A percentile compares a stretch with the other conserved stretches of the same genome.
Conservation (phyloP, 1,140 invertebrate genomes). For the Elysia chlorotica region DNA sequence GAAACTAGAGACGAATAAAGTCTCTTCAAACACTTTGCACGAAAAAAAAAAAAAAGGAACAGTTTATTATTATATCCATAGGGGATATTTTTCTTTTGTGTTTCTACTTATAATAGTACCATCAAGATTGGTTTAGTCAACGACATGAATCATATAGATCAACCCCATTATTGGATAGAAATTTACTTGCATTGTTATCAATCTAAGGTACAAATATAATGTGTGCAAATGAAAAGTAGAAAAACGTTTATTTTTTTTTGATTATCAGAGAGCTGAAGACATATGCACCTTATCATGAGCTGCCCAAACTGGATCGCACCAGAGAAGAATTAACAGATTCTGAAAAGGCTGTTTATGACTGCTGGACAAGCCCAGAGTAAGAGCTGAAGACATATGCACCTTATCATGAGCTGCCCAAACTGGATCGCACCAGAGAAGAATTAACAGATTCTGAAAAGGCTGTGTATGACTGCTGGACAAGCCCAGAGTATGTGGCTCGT, state of each 20-base stretch:
- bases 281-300: slow-evolving; percentile 68
- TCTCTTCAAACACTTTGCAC: no score
- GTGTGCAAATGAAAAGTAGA: no score
- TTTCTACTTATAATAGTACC: no score
- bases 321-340: slow-evolving; percentile 54
- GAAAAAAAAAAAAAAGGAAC: no score
- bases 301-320: slow-evolving; percentile 67
- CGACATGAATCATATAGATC: no score
- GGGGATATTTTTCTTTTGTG: no score
- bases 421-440: slow-evolving; percentile 64
- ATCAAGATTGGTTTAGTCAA: no score
- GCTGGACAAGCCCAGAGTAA: slow-evolving; percentile 74
- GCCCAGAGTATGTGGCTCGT: slow-evolving; percentile 73
- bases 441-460: slow-evolving; percentile 65
- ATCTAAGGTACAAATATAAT: no score
- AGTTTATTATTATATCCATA: no score
- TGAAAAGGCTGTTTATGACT: slow-evolving; percentile 72
- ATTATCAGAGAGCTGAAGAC: slow-evolving; percentile 37
- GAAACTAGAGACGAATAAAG: no score
- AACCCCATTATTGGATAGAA: no score
- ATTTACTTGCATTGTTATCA: no score
- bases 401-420: slow-evolving; percentile 67
- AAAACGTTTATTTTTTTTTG: slow-evolving; percentile 15
- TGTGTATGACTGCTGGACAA: slow-evolving; percentile 74
- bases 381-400: slow-evolving; percentile 64